Evolutionary conservation across 2,797 vertebrate species (phyloP), one percentile per base, ranked within the genome.

Genomic region (Apodemus agrarius): DNA sequence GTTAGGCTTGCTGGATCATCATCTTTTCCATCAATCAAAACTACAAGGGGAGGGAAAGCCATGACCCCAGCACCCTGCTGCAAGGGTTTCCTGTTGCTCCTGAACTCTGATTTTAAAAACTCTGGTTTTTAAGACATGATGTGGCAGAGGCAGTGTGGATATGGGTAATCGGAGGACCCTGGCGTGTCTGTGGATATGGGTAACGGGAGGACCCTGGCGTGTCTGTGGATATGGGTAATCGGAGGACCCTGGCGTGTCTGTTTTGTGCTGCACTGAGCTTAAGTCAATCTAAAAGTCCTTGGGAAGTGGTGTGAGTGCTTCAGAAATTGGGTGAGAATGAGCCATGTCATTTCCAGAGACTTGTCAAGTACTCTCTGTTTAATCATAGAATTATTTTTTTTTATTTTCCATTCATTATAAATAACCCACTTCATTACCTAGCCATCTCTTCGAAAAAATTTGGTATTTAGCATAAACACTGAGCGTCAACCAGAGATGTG

Each of bases 401-500:
- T 87, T 63, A 91, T 94, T 90, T 97, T 83, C 89, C 87, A 97
- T 57, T 96, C 89, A 96, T 95, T 93, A 97, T 97, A 97, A 97
- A 97, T 96, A 97, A 97, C 93, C 93, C 79, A 96, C 57, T 90
- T 95, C 14, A 87, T 95, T 61, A 95, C 91, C 93, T 96, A 69
- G 76, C 46, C 87, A 95, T 83, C 67, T 65, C 74, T 94, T 97
- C 83, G 43, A 54, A 92, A 97, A 94, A 93, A 87, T 97, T 97
- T 98, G 97, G 96, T 97, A 96, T 95, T 97, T 97, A 97, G 97
- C 96, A 97, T 97, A 97, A 96, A 97, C 86, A 97, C 81, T 95
- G 96, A 97, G 94, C 29, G 85, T 90, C 91, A 93, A 92, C 91
- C 74, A 96, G 87, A 96, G 84, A 81, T 86, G 91, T 86, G 91